A percentile compares a stretch with the other conserved stretches of the same genome.
Evolutionary conservation across 2,888 invertebrate genomes (phyloP).

Genomic region (Epirrita christyi): DNA sequence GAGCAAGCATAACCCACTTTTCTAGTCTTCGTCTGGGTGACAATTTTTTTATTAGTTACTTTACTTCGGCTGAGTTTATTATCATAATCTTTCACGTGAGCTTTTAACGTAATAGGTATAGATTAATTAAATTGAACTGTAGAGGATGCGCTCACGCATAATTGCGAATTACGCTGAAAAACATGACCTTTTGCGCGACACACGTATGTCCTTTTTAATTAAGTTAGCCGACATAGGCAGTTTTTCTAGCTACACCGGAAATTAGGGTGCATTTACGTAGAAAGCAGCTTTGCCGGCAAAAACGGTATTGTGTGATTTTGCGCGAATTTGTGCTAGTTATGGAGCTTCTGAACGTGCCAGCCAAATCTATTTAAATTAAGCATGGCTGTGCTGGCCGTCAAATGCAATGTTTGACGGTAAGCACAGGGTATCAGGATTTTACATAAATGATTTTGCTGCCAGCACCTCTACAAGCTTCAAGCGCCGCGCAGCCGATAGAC

Average conservation of each 20-base stretch:
- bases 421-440: too few species aligned
- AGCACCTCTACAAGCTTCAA: too few species aligned
- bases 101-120: slow-evolving; percentile 62
- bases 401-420: too few species aligned
- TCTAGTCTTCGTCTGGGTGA: slow-evolving; percentile 37
- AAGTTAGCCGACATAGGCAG: slow-evolving; percentile 38
- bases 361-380: too few species aligned
- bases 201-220: slow-evolving; percentile 58
- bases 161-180: slow-evolving; percentile 62
- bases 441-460: too few species aligned
- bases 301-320: too few species aligned
- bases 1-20: neutral
- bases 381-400: too few species aligned
- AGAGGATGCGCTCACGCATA: slow-evolving; percentile 60
- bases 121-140: slow-evolving; percentile 68
- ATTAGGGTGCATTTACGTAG: neutral
- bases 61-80: slow-evolving; percentile 4
- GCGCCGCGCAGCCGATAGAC: too few species aligned
- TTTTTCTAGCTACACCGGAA: slow-evolving; percentile 21
- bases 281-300: neutral
- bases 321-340: too few species aligned
- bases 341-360: too few species aligned
- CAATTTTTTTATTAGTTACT: slow-evolving; percentile 52
- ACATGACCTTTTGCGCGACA: slow-evolving; percentile 61
- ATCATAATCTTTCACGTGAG: slow-evolving; percentile 56